Evolutionary conservation across 1,140 invertebrate species (phyloP), one percentile per base, ranked within the genome.

Genomic region (Rhopalosiphum maidis): DNA sequence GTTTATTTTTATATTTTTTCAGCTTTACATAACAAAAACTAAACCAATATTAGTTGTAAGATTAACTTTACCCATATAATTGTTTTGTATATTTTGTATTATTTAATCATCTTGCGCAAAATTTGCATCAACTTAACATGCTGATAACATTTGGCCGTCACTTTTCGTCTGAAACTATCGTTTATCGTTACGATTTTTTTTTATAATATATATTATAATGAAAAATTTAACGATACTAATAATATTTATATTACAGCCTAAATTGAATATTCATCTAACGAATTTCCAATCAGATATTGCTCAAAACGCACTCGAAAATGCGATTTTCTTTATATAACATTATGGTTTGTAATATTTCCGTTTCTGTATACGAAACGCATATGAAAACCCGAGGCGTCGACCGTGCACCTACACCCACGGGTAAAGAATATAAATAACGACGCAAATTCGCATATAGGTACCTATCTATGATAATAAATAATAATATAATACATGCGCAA

Each of bases 401-500:
- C 30, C 60, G n/a, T 77, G 60, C 15, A 77, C 60, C 30, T 30
- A 68, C 60, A 77, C 60, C 15, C 60, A n/a, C n/a, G 60, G 60
- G 15, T 77, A 77, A 77, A 77, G n/a, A 35, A 77, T 77, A 77
- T 77, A n/a, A 77, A 77, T 77, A 77, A 77, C 30, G n/a, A 77
- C 30, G n/a, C 0, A 23, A n/a, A 77, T n/a, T 15, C 60, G 30
- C 8, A n/a, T 77, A 77, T 77, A 77, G n/a, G 30, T 77, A 77
- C 5, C 60, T 77, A 35, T 77, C 60, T 77, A 77, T 77, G n/a
- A 77, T 77, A 77, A 77, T 77, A 77, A 77, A 77, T 77, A 77
- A 77, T 77, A 77, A n/a, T n/a, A 77, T 77, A 77, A 77, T 77
- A 35, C n/a, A 77, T 9, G 60, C 60, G n/a, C 60, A 68, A 68